These are phyloP conservation scores for Anthonomus grandis DNA, from an alignment of 1,140 invertebrate species.

Conservation along the genomic window DNA sequence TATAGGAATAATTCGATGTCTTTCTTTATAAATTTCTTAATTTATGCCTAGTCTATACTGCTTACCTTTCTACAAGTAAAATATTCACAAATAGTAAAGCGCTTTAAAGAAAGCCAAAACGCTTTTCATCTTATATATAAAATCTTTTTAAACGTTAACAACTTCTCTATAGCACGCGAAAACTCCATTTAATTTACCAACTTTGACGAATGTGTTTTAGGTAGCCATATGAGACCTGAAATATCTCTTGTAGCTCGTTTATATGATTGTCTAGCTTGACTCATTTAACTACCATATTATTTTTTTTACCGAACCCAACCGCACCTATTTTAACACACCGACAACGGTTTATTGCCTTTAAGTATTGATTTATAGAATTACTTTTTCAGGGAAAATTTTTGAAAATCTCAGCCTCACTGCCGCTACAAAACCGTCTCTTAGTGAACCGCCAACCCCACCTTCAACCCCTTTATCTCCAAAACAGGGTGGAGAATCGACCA, in stretches of 20 bases:
- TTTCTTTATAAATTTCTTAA: no score
- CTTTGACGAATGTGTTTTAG: slow-evolving; percentile 18
- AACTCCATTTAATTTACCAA: slow-evolving; percentile 12
- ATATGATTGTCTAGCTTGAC: slow-evolving; percentile 20
- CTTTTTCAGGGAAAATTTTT: slow-evolving; percentile 47
- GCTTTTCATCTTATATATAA: no score
- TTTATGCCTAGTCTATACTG: no score
- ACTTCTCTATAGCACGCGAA: no score
- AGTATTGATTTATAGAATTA: background rate
- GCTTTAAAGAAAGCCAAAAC: no score
- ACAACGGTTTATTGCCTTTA: background rate
- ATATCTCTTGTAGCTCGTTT: slow-evolving; percentile 22
- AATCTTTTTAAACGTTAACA: no score
- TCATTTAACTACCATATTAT: slow-evolving; percentile 13
- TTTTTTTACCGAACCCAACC: slow-evolving; percentile 5
- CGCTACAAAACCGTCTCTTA: slow-evolving; percentile 32
- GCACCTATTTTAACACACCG: slow-evolving; percentile 10
- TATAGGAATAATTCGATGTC: no score
- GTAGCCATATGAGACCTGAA: slow-evolving; percentile 19
- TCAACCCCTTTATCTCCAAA: slow-evolving; percentile 47
- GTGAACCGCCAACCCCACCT: slow-evolving; percentile 47
- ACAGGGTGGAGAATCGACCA: slow-evolving; percentile 32
- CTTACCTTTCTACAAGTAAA: no score
- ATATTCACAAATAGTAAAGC: no score
- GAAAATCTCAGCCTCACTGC: slow-evolving; percentile 42